Evolutionary conservation across 2,888 invertebrate genomes (phyloP).

Genomic region (Caenorhabditis doughertyi): DNA sequence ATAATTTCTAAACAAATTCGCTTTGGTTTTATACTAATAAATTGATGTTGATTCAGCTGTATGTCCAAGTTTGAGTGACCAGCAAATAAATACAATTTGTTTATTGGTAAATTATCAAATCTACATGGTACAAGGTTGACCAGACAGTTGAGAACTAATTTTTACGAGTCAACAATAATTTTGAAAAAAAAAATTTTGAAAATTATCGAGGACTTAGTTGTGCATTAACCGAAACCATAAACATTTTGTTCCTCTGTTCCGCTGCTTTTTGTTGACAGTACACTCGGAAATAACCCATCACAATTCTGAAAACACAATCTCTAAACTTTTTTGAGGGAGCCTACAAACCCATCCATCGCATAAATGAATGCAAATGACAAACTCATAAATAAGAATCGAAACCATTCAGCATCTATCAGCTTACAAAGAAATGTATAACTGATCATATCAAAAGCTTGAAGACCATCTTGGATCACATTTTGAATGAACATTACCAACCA

Average conservation of each 20-base stretch:
- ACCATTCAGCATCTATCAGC: slow-evolving; percentile 25
- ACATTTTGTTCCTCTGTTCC: not conserved
- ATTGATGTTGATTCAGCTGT: slow-evolving; percentile 26
- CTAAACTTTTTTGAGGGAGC: not conserved
- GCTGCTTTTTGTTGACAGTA: slow-evolving; percentile 8
- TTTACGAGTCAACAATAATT: not conserved
- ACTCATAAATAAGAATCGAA: slow-evolving; percentile 35
- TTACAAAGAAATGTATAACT: slow-evolving; percentile 18
- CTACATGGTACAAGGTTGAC: slow-evolving; percentile 5
- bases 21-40: slow-evolving; percentile 9
- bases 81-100: slow-evolving; percentile 29
- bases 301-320: slow-evolving; percentile 25
- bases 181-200: not conserved
- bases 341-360: slow-evolving; percentile 30
- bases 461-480: slow-evolving; percentile 48
- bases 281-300: slow-evolving; percentile 43
- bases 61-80: slow-evolving; percentile 20
- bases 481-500: slow-evolving; percentile 43
- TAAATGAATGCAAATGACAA: slow-evolving; percentile 38
- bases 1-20: not conserved
- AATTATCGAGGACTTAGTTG: slow-evolving; percentile 5
- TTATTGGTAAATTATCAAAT: slow-evolving; percentile 11
- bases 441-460: slow-evolving; percentile 43
- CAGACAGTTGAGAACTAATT: not conserved
- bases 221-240: not conserved